A percentile compares a stretch with the other conserved stretches of the same genome.
Evolutionary conservation across 2,113 vertebrate species (phyloP).

Genomic region (Mesembrinibis cayennensis): DNA sequence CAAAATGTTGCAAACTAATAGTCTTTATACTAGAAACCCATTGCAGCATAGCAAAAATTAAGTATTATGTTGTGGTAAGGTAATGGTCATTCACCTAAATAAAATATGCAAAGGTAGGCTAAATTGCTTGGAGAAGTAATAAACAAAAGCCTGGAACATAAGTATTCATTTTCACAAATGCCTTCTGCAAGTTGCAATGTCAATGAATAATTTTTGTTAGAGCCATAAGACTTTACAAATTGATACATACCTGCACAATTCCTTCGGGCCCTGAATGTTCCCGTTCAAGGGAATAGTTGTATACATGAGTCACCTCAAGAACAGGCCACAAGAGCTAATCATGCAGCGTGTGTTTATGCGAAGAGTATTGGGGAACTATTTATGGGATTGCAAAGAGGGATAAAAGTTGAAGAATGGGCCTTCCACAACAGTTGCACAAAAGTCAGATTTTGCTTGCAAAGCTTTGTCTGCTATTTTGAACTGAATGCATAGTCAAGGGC

Average conservation of each 20-base stretch:
- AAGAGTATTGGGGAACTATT: neutral
- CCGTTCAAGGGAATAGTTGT: neutral
- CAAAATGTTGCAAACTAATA: neutral
- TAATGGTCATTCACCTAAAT: neutral
- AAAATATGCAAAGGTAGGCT: neutral
- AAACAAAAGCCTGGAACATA: neutral
- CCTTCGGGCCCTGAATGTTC: neutral
- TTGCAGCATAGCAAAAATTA: conserved; percentile 12
- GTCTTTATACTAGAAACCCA: neutral
- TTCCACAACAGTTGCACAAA: neutral
- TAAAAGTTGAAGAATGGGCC: neutral
- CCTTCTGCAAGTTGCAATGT: neutral
- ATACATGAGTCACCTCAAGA: neutral
- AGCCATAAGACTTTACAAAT: neutral
- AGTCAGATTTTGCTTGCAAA: neutral
- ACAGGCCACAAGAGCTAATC: neutral
- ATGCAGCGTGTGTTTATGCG: neutral
- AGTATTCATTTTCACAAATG: neutral
- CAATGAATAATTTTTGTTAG: neutral
- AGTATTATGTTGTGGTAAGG: neutral
- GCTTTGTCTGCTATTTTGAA: neutral
- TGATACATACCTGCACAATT: neutral
- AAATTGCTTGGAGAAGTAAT: neutral
- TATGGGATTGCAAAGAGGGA: neutral
- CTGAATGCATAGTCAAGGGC: neutral